A percentile compares a stretch with the other conserved stretches of the same genome.
phyloP scores from a whole-genome alignment of 2,113 vertebrate species.

The Mastomys natalensis region DNA sequence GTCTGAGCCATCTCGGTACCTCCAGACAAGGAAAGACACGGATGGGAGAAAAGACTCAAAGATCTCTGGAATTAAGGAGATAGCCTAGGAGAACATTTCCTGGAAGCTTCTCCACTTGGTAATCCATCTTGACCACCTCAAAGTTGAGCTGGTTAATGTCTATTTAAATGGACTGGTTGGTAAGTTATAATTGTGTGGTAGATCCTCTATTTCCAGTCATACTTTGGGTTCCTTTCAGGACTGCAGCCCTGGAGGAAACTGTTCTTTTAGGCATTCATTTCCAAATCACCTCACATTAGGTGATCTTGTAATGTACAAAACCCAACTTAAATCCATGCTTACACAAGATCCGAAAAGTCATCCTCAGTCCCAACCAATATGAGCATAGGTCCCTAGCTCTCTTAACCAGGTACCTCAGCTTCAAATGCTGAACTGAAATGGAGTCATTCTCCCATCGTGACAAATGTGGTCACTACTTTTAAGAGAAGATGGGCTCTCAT shows the following conservation, averaged over 20 bases:
- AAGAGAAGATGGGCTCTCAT: not conserved
- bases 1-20: not conserved
- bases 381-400: not conserved
- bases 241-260: not conserved
- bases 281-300: not conserved
- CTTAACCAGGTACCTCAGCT: rapidly evolving
- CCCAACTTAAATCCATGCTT: not conserved
- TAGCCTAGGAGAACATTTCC: not conserved
- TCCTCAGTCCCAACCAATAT: not conserved
- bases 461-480: not conserved
- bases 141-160: not conserved
- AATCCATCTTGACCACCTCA: slow-evolving; percentile 6
- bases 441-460: not conserved
- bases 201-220: not conserved
- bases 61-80: not conserved
- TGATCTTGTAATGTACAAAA: not conserved
- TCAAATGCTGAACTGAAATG: not conserved
- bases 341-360: not conserved
- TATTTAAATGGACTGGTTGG: not conserved
- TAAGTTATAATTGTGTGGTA: not conserved
- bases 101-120: not conserved
- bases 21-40: slow-evolving; percentile 22
- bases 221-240: not conserved
- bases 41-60: slow-evolving; percentile 9
- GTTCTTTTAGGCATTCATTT: not conserved